These are phyloP conservation scores for Pycnomerus fuliginosus DNA, from an alignment of 2,888 invertebrate genomes.

Conservation along the genomic window DNA sequence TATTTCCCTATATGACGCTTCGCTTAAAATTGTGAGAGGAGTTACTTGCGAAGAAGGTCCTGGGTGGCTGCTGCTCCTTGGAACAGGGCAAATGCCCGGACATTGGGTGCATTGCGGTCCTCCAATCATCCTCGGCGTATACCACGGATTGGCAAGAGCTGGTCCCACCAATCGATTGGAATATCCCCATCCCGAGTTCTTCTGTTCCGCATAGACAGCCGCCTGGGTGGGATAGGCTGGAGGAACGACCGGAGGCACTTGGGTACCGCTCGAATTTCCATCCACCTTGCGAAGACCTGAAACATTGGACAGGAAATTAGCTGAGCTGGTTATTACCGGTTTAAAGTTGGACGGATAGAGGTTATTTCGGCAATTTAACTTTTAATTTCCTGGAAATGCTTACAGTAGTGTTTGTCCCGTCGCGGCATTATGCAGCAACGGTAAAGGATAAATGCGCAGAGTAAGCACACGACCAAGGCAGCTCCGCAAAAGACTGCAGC, in stretches of 20 bases:
- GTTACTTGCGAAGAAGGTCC: slow-evolving; percentile 39
- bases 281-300: slow-evolving; percentile 50
- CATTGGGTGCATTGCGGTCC: slow-evolving; percentile 52
- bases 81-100: slow-evolving; percentile 51
- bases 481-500: slow-evolving; percentile 58
- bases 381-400: slow-evolving; percentile 37
- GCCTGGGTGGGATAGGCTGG: slow-evolving; percentile 49
- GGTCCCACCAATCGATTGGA: slow-evolving; percentile 51
- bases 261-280: slow-evolving; percentile 39
- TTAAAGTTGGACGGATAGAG: slow-evolving; percentile 4
- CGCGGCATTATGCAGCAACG: slow-evolving; percentile 71
- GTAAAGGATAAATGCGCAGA: slow-evolving; percentile 65
- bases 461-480: slow-evolving; percentile 64
- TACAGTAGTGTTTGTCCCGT: slow-evolving; percentile 68
- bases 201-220: slow-evolving; percentile 55
- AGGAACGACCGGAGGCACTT: slow-evolving; percentile 38
- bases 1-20: no score
- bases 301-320: slow-evolving; percentile 9
- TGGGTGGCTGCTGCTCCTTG: slow-evolving; percentile 51
- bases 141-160: slow-evolving; percentile 47
- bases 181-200: slow-evolving; percentile 54
- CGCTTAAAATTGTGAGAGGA: no score
- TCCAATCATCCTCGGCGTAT: slow-evolving; percentile 42
- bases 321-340: slow-evolving; percentile 4
- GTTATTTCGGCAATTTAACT: slow-evolving; percentile 2